These are phyloP conservation scores for Notechis scutatus DNA, from an alignment of 2,113 vertebrate genomes.

Conservation along the genomic window DNA sequence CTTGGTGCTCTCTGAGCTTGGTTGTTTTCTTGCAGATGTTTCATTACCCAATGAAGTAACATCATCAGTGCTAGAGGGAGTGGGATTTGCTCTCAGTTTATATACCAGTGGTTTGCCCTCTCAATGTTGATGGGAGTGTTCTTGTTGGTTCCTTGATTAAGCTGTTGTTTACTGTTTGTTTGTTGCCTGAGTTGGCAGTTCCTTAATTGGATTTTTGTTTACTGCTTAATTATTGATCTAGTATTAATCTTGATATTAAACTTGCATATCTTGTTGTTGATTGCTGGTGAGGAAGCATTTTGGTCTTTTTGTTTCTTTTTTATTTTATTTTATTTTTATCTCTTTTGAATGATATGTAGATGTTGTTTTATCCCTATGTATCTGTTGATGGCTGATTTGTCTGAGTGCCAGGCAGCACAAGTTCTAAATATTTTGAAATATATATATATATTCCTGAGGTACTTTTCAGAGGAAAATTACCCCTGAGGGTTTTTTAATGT, in stretches of 20 bases:
- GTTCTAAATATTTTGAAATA: neutral
- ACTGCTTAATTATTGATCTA: neutral
- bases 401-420: neutral
- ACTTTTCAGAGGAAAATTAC: neutral
- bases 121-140: neutral
- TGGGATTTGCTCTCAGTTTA: no score
- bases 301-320: neutral
- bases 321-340: neutral
- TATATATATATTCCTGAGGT: neutral
- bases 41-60: neutral
- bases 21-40: neutral
- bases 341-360: neutral
- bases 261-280: neutral
- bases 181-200: neutral
- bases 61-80: neutral
- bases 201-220: neutral
- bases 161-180: neutral
- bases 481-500: neutral
- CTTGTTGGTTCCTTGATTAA: no score
- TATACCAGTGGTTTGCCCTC: no score
- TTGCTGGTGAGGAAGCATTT: neutral
- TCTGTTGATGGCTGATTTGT: neutral
- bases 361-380: neutral
- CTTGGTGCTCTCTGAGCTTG: neutral
- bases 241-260: neutral